Evolutionary conservation across 2,888 invertebrate species (phyloP), one percentile per base, ranked within the genome.

Genomic region (Microctonus hyperodae): DNA sequence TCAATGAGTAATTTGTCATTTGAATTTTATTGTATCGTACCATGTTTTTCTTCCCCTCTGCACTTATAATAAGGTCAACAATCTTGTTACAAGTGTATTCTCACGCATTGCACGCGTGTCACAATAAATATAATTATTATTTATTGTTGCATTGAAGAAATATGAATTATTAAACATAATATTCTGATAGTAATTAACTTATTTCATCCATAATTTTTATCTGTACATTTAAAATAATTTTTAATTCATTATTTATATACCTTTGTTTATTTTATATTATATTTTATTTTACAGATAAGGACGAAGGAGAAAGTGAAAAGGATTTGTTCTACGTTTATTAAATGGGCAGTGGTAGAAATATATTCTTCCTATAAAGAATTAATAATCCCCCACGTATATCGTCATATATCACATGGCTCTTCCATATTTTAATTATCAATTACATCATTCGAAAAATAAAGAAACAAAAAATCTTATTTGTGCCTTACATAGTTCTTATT

Each of bases 1-100:
- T 44, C 44, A 44, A 44, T 44, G 16, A 44, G 44, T 16, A 44
- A 44, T 44, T 57, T 40, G 57, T 37, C 33, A 35, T 57, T 28
- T 20, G 16, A 23, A 11, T 33, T 16, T 57, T 40, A 40, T 22
- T 37, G 31, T 33, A 33, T 31, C 23, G 13, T 16, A 7, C 57
- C 57, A 31, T 33, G 37, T 57, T 4, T 57, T 20, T 57, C 23
- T 57, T 31, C 23, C 20, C 9, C 35, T 28, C 16, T 28, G 7
- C 16, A 22, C 28, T 35, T 25, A 33, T 31, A 37, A 31, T 57
- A 13, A 31, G 35, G 57, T 23, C 35, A 57, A 13, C 57, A 23
- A 31, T 23, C 28, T 56, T n/a, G 4, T 37, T 20, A 57, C 23
- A 57, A 35, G 35, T 57, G 33, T 35, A 37, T 57, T 33, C 2